Evolutionary conservation across 1,140 invertebrate genomes (phyloP), one percentile per base, ranked within the genome.

Genomic region (Eupristina koningsbergeri): DNA sequence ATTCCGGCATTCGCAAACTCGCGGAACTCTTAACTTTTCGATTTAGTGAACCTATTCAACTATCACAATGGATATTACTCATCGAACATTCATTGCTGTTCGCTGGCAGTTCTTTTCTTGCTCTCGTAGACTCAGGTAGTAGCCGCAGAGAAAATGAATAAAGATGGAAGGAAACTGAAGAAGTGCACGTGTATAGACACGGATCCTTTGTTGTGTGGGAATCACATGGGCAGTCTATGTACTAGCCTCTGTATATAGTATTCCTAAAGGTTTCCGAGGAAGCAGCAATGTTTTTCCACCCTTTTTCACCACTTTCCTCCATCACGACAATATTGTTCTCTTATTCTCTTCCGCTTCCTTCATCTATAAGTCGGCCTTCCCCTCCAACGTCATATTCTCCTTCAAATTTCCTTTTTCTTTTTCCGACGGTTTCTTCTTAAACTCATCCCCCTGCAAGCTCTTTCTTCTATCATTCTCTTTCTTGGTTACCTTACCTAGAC

Each of bases 11-110:
- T n/a, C 34, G 5, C 41, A 58, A 29, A 26, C 34, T n/a, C 31
- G 31, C 36, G 19, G 76, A 15, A 71, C 53, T 75, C 58, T 81
- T 29, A 17, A 53, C 61, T 77, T 82, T 77, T 45, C 81, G 53
- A 77, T 41, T 67, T 76, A 47, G 2, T 31, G 22, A 81, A 58
- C 29, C 79, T 47, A 81, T 81, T 81, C 69, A 81, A 2, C 79
- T 17, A 61, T 41, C 61, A 83, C 74, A 83, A 83, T 77, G 58
- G 41, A 83, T 58, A 77, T 77, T 77, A 76, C 63, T 83, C 74
- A 71, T 83, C 81, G 81, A 83, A 71, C 74, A 77, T 83, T 71
- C 81, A 77, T 71, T 69, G 63, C 41, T 15, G 29, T 3, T 58
- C 26, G 31, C 67, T 3, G n/a, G 17, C 50, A 7, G 31, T 58